A percentile compares a stretch with the other conserved stretches of the same genome.
Evolutionary conservation across 1,140 invertebrate species (phyloP).

Genomic region (Elysia chlorotica): DNA sequence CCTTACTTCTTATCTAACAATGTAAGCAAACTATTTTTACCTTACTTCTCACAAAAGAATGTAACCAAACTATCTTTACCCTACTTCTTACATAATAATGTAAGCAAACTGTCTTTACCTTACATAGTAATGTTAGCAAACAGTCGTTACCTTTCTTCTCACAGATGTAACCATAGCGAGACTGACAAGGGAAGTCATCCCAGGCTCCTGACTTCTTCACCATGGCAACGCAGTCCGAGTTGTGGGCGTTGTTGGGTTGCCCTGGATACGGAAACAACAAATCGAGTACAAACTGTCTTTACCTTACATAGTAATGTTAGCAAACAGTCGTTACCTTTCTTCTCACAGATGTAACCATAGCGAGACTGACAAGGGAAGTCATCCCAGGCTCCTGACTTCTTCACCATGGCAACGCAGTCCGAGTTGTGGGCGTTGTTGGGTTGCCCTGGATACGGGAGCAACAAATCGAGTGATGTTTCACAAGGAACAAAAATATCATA

Average conservation of each 20-base stretch:
- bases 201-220: slow-evolving; percentile 32
- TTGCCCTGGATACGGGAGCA: slow-evolving; percentile 31
- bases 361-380: slow-evolving; percentile 34
- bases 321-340: slow-evolving; percentile 27
- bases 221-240: slow-evolving; percentile 7
- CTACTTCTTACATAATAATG: too few species aligned
- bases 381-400: slow-evolving; percentile 35
- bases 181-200: slow-evolving; percentile 33
- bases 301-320: too few species aligned
- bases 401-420: slow-evolving; percentile 6
- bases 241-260: slow-evolving; percentile 31
- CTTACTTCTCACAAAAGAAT: too few species aligned
- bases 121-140: too few species aligned
- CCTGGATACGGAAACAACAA: too few species aligned
- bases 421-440: slow-evolving; percentile 28
- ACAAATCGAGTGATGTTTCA: not conserved
- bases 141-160: slow-evolving; percentile 27
- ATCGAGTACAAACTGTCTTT: too few species aligned
- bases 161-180: slow-evolving; percentile 33
- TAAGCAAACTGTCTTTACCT: too few species aligned
- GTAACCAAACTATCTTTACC: too few species aligned
- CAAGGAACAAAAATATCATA: not conserved
- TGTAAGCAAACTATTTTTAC: too few species aligned
- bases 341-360: slow-evolving; percentile 32
- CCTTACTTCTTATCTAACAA: too few species aligned